Evolutionary conservation across 2,888 invertebrate genomes (phyloP).

Genomic region (Yponomeuta cagnagella): DNA sequence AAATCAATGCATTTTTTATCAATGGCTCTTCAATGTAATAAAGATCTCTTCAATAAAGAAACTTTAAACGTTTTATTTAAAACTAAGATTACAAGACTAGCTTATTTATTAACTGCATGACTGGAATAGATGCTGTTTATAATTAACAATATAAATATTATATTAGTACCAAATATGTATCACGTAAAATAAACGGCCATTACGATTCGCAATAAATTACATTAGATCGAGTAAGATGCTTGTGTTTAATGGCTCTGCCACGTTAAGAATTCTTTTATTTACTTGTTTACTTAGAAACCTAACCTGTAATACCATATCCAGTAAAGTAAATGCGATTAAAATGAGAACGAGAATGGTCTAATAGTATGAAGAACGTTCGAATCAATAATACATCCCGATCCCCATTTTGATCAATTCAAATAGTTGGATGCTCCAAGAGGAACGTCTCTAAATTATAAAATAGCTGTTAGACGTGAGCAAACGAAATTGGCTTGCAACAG

Average conservation of each 20-base stretch:
- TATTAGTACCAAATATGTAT: slow-evolving; percentile 13
- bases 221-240: background rate
- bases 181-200: slow-evolving; percentile 4
- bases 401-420: slow-evolving; percentile 8
- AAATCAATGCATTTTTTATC: background rate
- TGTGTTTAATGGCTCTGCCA: slow-evolving; percentile 11
- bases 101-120: slow-evolving; percentile 14
- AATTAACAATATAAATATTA: slow-evolving; percentile 12
- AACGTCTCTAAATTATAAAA: background rate
- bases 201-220: background rate
- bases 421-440: background rate
- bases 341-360: slow-evolving; percentile 10
- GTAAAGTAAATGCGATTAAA: slow-evolving; percentile 6
- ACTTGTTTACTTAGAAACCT: slow-evolving; percentile 4
- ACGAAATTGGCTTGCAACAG: slow-evolving; percentile 10
- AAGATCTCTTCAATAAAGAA: background rate
- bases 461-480: slow-evolving; percentile 7
- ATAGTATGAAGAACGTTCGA: background rate
- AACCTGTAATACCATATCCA: slow-evolving; percentile 11
- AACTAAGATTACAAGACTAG: slow-evolving; percentile 14
- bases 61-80: slow-evolving; percentile 1
- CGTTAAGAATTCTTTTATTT: background rate
- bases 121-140: slow-evolving; percentile 10
- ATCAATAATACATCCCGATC: background rate
- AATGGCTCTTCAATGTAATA: background rate